Conservation (phyloP, 2,797 vertebrate species). For the Gymnothorax javanicus region DNA sequence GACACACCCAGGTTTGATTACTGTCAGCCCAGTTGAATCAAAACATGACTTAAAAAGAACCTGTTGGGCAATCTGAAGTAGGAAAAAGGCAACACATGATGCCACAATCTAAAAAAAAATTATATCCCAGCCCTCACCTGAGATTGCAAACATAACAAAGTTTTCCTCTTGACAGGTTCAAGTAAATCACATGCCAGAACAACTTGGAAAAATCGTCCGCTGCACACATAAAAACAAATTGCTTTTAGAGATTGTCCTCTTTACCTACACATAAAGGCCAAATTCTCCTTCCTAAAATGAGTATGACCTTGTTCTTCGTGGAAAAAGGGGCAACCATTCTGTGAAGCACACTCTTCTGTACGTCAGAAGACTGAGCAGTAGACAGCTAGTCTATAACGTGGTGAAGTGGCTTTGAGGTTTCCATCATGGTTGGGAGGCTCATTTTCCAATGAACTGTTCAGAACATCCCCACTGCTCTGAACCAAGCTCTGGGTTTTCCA, state of each 20-base stretch:
- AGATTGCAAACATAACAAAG: background rate
- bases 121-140: background rate
- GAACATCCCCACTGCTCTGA: background rate
- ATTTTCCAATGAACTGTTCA: background rate
- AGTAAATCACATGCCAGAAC: background rate
- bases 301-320: background rate
- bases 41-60: too few species aligned
- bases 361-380: background rate
- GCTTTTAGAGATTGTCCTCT: background rate
- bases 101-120: background rate
- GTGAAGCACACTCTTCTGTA: background rate
- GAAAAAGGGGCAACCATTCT: background rate
- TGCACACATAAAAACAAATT: background rate
- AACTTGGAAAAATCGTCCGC: background rate
- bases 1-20: too few species aligned
- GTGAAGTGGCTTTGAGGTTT: background rate
- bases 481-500: background rate
- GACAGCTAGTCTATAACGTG: background rate
- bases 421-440: background rate
- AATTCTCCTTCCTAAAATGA: conserved; percentile 1
- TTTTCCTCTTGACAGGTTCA: background rate
- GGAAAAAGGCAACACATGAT: too few species aligned
- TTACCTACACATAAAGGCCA: background rate
- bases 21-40: too few species aligned
- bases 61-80: too few species aligned